Evolutionary conservation across 2,888 invertebrate species (phyloP).

Genomic region (Andrena hattorfiana): DNA sequence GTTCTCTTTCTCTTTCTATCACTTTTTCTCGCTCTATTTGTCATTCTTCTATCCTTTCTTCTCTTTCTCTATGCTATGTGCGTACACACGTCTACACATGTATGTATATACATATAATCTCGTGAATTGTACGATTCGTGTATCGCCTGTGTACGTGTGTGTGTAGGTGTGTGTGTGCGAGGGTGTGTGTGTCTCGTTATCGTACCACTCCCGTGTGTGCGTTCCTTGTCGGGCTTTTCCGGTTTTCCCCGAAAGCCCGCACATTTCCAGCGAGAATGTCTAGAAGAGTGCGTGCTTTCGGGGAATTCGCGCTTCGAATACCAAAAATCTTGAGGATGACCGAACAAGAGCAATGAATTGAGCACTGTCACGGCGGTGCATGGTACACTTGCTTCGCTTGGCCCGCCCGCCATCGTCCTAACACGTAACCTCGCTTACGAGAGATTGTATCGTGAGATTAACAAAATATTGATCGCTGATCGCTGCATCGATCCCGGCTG

Average conservation of each 20-base stretch:
- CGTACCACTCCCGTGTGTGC: constrained; percentile 75
- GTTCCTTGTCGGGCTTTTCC: constrained; percentile 71
- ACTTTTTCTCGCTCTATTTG: constrained; percentile 35
- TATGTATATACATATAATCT: constrained; percentile 27
- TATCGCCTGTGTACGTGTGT: constrained; percentile 76
- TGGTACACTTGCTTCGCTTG: constrained; percentile 46
- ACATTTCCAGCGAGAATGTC: neutral
- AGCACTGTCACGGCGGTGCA: constrained; percentile 44
- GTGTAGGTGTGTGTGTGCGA: constrained; percentile 33
- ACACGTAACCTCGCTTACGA: constrained; percentile 31
- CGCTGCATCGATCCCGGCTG: constrained; percentile 45
- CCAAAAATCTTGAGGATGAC: constrained; percentile 30
- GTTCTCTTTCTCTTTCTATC: constrained; percentile 18
- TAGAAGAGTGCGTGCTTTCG: constrained; percentile 59
- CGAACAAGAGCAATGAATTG: constrained; percentile 2
- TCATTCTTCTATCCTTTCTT: constrained; percentile 13
- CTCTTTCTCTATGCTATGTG: constrained; percentile 18
- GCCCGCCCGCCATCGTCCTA: constrained; percentile 38
- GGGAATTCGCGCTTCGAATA: constrained; percentile 39
- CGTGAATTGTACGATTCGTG: constrained; percentile 53
- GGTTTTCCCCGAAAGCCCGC: constrained; percentile 47
- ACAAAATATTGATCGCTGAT: constrained; percentile 14
- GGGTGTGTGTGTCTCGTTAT: constrained; percentile 72
- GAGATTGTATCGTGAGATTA: neutral
- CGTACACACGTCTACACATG: constrained; percentile 31